Base-by-base conservation (phyloP, 2,797 vertebrate species). In the Pseudotriccus pelzelni region DNA sequence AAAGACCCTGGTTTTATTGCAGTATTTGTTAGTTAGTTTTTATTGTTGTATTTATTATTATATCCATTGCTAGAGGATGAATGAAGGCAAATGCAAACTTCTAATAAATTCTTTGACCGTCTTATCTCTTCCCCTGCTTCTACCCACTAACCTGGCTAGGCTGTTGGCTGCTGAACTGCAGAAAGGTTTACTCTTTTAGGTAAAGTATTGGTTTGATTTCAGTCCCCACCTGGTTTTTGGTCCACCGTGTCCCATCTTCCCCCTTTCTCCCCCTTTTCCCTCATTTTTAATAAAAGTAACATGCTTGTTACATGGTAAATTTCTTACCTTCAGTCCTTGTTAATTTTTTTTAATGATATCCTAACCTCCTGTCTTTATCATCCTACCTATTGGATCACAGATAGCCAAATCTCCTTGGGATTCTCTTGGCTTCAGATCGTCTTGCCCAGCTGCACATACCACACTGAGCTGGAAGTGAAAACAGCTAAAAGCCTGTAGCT, bases 191-290 rank as follows among this genome's bases (percentile, higher is more conserved):
- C 9, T 84, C 34, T 75, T 0, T 49, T 74, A 32, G 23, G 8
- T 70, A 22, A 78, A 78, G 25, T 52, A 24, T 3, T 55, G 12
- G 37, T 49, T 88, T 66, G 56, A 74, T 88, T 89, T 70, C 37
- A 68, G 2, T 24, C n/a, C 17, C 17, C 14, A 30, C 69, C 23
- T 79, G 16, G 3, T 36, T 77, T 66, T 82, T 77, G 34, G 32
- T 49, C 58, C 23, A 9, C 14, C 0, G 0, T 43, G 52, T 76
- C 39, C 46, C 0, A 0, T 53, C 34, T 78, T 32, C 19, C 19
- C 25, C 46, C 24, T 4, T 23, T 11, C 2, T 3, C 2, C 30
- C 3, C 7, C 34, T 75, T 75, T 87, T 24, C 12, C 23, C 9
- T 66, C 2, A 2, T 66, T 46, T 39, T 18, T 60, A 67, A 12